These are phyloP conservation scores for Heliconius himera DNA, from an alignment of 1,140 invertebrate genomes.

Conservation along the genomic window DNA sequence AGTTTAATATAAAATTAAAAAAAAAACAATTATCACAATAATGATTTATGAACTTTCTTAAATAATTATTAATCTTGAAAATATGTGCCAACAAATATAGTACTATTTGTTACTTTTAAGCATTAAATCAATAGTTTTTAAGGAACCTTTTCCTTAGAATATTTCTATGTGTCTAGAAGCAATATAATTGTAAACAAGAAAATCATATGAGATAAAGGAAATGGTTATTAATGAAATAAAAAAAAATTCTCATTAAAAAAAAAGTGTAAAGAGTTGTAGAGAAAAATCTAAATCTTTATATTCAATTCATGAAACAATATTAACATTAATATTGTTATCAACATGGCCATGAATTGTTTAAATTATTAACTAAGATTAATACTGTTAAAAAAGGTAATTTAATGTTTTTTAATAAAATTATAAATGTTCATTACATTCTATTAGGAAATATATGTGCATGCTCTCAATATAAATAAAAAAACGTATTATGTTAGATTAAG, in stretches of 20 bases:
- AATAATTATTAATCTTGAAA: not conserved
- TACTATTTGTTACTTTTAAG: not conserved
- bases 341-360: no score
- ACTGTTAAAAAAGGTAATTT: no score
- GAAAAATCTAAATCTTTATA: no score
- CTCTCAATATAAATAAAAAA: not conserved
- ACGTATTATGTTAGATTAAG: not conserved
- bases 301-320: no score
- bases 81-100: slow-evolving; percentile 3
- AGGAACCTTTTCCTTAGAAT: no score
- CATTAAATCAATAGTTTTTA: not conserved
- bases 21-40: not conserved
- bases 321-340: no score
- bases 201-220: not conserved
- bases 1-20: not conserved
- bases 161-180: not conserved
- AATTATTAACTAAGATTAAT: no score
- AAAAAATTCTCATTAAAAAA: not conserved
- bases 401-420: no score
- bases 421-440: not conserved
- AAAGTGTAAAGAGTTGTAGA: not conserved
- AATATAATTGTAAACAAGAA: not conserved
- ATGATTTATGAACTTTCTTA: not conserved
- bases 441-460: not conserved
- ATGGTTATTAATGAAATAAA: not conserved